Evolutionary conservation across 2,797 vertebrate genomes (phyloP).

Genomic region (Sitta carolinensis): DNA sequence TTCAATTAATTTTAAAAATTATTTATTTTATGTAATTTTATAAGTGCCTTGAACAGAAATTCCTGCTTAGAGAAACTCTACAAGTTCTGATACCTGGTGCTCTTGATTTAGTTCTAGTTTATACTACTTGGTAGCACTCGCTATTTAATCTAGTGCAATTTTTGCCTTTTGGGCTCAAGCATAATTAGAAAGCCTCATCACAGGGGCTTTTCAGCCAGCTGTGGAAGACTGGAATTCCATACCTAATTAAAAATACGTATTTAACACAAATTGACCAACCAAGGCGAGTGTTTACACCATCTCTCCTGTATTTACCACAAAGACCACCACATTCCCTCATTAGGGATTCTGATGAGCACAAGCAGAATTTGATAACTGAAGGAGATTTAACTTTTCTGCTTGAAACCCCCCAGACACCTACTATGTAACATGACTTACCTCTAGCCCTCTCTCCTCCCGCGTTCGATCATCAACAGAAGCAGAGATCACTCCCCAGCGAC

Average conservation of each 20-base stretch:
- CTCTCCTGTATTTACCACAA: background rate
- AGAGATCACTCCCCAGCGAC: slow-evolving; percentile 98
- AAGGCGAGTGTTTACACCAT: background rate
- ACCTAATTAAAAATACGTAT: background rate
- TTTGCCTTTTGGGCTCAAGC: background rate
- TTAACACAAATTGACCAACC: background rate
- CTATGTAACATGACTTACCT: slow-evolving; percentile 76
- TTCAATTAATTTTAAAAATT: background rate
- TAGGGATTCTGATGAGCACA: background rate
- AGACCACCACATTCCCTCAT: background rate
- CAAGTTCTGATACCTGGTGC: background rate
- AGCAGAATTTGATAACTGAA: background rate
- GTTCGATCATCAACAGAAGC: slow-evolving; percentile 97
- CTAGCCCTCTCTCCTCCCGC: slow-evolving; percentile 90
- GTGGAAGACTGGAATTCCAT: background rate
- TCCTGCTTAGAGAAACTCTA: background rate
- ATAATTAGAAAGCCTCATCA: background rate
- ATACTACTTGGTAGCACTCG: background rate
- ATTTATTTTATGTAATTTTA: background rate
- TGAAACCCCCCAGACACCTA: background rate
- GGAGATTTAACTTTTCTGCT: background rate
- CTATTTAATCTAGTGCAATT: background rate
- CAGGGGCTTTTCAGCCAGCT: background rate
- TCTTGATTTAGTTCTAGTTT: background rate
- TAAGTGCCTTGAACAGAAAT: background rate